These are phyloP conservation scores for Rhagoletis zephyria DNA, from an alignment of 1,140 invertebrate species.

Conservation along the genomic window DNA sequence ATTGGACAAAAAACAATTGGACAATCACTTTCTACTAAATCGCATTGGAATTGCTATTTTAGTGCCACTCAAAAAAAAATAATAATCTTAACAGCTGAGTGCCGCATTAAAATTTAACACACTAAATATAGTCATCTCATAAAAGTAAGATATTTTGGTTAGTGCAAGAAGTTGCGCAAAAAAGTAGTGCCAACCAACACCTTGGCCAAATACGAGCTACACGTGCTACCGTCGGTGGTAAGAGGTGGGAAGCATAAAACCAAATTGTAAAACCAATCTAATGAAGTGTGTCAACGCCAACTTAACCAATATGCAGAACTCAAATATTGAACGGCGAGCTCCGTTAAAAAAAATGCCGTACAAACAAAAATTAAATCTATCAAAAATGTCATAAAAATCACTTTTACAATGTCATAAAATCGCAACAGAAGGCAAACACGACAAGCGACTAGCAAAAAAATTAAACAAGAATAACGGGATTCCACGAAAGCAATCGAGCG, in stretches of 20 bases:
- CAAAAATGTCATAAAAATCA: conserved; percentile 46
- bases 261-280: neutral
- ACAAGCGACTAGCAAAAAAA: neutral
- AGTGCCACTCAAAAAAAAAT: neutral
- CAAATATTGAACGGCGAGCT: neutral
- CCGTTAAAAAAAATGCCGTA: neutral
- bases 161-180: neutral
- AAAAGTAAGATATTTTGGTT: neutral
- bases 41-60: neutral
- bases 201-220: neutral
- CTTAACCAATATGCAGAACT: neutral
- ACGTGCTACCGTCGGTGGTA: too few species aligned
- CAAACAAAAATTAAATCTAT: conserved; percentile 46
- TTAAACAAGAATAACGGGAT: neutral
- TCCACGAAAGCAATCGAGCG: neutral
- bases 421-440: neutral
- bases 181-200: neutral
- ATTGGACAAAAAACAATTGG: neutral
- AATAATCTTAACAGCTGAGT: too few species aligned
- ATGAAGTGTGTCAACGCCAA: neutral
- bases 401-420: conserved; percentile 54
- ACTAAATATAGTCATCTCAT: neutral
- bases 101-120: too few species aligned
- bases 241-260: too few species aligned
- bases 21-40: neutral